Percentiles rank a stretch among this genome's conserved stretches.
Evolutionary conservation across 2,113 vertebrate species (phyloP).

Genomic region (Heptranchias perlo): DNA sequence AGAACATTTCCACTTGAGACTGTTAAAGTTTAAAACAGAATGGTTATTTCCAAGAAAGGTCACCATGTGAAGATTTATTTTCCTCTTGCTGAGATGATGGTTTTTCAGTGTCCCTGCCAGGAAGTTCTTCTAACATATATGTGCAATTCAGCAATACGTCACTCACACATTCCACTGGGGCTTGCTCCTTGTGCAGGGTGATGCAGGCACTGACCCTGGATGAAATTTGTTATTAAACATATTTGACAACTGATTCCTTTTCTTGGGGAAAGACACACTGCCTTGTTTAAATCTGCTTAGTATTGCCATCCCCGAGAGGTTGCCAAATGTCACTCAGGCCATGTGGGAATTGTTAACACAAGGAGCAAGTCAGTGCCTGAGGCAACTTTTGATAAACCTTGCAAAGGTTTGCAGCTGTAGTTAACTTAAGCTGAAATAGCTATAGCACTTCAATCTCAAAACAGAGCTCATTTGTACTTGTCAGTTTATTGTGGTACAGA

Average conservation of each 20-base stretch:
- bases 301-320: constrained; percentile 25
- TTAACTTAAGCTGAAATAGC: constrained; percentile 36
- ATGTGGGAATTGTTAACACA: constrained; percentile 37
- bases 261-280: constrained; percentile 37
- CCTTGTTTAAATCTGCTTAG: constrained; percentile 38
- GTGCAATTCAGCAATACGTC: constrained; percentile 37
- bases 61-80: constrained; percentile 33
- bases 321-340: constrained; percentile 37
- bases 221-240: constrained; percentile 39
- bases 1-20: constrained; percentile 33
- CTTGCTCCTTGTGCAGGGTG: constrained; percentile 37
- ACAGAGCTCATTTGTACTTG: constrained; percentile 33
- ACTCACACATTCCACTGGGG: constrained; percentile 38
- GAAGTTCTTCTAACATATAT: constrained; percentile 36
- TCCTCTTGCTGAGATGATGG: constrained; percentile 31
- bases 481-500: background rate
- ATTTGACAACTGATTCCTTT: constrained; percentile 38
- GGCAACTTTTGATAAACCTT: constrained; percentile 34
- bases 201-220: constrained; percentile 37
- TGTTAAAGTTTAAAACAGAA: constrained; percentile 30
- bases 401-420: constrained; percentile 38
- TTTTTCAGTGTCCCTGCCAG: constrained; percentile 30
- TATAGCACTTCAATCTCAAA: constrained; percentile 36
- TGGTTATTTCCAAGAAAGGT: constrained; percentile 33
- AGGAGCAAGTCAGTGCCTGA: constrained; percentile 35